Evolutionary conservation across 2,797 vertebrate genomes (phyloP), one percentile per base, ranked within the genome.

Genomic region (Lepus oiostolus): DNA sequence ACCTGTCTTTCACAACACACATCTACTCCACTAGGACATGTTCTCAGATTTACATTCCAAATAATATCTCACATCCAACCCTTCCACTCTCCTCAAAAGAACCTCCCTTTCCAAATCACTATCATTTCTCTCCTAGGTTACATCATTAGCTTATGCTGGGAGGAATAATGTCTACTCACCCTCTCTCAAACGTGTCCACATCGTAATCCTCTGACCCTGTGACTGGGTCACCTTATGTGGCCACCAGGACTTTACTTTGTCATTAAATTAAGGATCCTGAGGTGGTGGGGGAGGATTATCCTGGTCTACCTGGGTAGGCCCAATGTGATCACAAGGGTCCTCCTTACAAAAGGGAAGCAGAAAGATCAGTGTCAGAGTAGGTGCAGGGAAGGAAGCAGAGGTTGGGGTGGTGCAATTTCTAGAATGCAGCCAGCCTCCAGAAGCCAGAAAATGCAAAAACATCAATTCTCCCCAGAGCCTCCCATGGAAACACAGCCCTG

Each of bases 1-100:
- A 54, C 30, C 32, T 28, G 12, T 52, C 26, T 42, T 52, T 81
- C 47, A 60, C 4, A 84, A 0, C 24, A 32, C 30, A 58, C 60
- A 80, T 71, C 12, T 84, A 76, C 88, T 38, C 71, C 16, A 80
- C 54, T 83, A 86, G 28, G 12, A 92, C 77, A 80, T 71, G 2
- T 4, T 19, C 4, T n/a, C 95, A 9, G 6, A 16, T 76, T 95
- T 94, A 79, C 63, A 72, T 85, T 84, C 58, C 68, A 85, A 92
- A 52, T 75, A 65, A 32, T 60, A 65, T 68, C 28, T 70, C 87
- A 91, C 96, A 74, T 17, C 10, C 35, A 72, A 16, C 12, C 22
- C 76, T 24, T 38, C 13, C 58, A n/a, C 1, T n/a, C 52, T 30
- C 13, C 63, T 81, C 67, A 52, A 30, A 95, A 12, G 88, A 54